phyloP scores from a whole-genome alignment of 2,797 vertebrate genomes.

The Sebastes nivosus region DNA sequence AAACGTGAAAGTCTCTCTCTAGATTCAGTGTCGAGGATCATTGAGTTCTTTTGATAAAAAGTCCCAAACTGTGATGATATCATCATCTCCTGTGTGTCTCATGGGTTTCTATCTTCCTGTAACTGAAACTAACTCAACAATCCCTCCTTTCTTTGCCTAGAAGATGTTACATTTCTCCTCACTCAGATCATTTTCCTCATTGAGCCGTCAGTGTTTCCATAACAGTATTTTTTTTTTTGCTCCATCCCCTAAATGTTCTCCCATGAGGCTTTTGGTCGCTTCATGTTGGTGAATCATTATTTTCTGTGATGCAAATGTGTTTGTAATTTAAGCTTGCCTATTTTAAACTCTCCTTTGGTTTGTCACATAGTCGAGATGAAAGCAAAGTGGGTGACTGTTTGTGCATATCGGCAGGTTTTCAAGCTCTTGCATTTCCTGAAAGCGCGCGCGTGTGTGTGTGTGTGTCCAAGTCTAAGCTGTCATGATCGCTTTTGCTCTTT shows the following conservation, averaged over 20 bases:
- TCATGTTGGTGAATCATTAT: conserved; percentile 23
- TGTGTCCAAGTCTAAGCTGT: conserved; percentile 32
- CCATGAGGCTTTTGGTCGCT: background rate
- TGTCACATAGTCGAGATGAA: conserved; percentile 47
- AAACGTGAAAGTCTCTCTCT: too few species aligned
- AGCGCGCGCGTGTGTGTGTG: background rate
- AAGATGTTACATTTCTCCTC: background rate
- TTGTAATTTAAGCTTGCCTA: conserved; percentile 42
- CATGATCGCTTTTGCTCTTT: conserved; percentile 37
- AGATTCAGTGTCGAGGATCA: background rate
- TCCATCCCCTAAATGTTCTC: background rate
- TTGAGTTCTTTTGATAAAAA: background rate
- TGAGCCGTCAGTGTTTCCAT: background rate
- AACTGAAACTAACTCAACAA: conserved; percentile 9
- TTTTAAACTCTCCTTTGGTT: conserved; percentile 55
- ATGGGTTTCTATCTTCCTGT: conserved; percentile 4
- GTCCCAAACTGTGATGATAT: background rate
- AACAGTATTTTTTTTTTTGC: background rate
- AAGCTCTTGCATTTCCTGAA: conserved; percentile 11
- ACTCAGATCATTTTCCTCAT: background rate
- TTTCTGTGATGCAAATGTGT: conserved; percentile 43
- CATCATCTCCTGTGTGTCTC: background rate
- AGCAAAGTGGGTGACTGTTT: conserved; percentile 8
- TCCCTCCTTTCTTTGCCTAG: background rate
- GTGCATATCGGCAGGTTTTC: background rate